Evolutionary conservation across 1,140 invertebrate genomes (phyloP), one percentile per base, ranked within the genome.

Genomic region (Venturia canescens): DNA sequence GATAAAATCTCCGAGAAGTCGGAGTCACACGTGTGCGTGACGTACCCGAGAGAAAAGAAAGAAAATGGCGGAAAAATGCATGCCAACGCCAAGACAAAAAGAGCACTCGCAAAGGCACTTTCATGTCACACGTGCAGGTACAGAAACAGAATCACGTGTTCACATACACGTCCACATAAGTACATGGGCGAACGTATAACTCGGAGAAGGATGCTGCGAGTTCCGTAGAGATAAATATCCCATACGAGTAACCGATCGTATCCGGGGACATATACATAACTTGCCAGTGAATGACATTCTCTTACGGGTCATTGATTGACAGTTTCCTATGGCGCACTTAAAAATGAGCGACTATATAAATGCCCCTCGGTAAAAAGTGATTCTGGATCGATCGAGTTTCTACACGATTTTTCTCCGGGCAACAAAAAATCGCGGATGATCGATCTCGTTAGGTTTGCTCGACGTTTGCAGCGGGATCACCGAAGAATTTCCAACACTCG

Each of bases 81-180:
- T 34, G 7, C 1, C 27, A 16, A 44, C 3, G 23, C 15, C 3
- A 23, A 26, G 53, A 27, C 16, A 74, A 53, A 74, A 60, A 75
- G 23, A 75, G 31, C 72, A 75, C 72, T 75, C 26, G 72, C 3
- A 16, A 44, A 74, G 70, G 38, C 72, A 75, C 72, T 75, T 75
- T 75, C 72, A 75, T 50, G 72, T 75, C 72, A 75, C 72, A 75
- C 72, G 72, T 75, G 72, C 50, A 21, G 71, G 44, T 53, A 50
- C 23, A 21, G 21, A 38, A 44, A 74, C 27, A 16, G 18, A 69
- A 53, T n/a, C n/a, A 15, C 50, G n/a, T n/a, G n/a, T 53, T 15
- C 15, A 11, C 16, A 48, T 48, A 48, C 44, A 57, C 71, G 44
- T 44, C 15, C 48, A 50, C 21, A 48, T 48, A 16, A 16, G 53